Evolutionary conservation across 2,888 invertebrate species (phyloP), one percentile per base, ranked within the genome.

Genomic region (Molorchus minor): DNA sequence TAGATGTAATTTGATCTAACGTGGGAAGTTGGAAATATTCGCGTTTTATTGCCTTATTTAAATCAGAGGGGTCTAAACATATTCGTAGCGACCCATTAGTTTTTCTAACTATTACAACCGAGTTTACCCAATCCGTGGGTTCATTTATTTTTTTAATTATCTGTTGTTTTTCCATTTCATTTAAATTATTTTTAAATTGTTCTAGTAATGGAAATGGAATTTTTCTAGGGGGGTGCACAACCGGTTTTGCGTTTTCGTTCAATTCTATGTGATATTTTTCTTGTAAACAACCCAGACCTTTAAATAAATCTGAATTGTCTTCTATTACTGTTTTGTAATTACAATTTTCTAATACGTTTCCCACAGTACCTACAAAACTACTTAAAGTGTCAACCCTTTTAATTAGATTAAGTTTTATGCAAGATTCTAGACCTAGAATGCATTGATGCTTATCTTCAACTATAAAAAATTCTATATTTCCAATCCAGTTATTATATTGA

Each of bases 31-130:
- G 64, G 53, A 58, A 67, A 53, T 68, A 55, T 33, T 61, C 58
- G 30, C 60, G 44, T 55, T 62, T 60, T 16, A 70, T 64, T 29
- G 56, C 58, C 20, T 58, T 36, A 60, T 71, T 71, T 54, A 70
- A 56, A 40, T 64, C 55, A 38, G 29, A 49, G 1, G 67, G 68
- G 38, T 66, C 67, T n/a, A 65, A 43, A 35, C 68, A 54, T n/a
- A 58, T 36, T 20, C 58, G 45, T 21, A 54, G 5, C 7, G 54
- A 58, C 2, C 30, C 20, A 53, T 47, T 40, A 8, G 16, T 44
- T 58, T 54, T 58, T 36, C 43, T 20, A n/a, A 58, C 46, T 25
- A 58, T 21, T 12, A 58, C 47, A 30, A 58, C 19, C 4, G 47
- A 58, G 25, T 58, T 58, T 43, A 58, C 25, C 56, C 49, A 49